Evolutionary conservation across 2,113 vertebrate species (phyloP), one percentile per base, ranked within the genome.

Genomic region (Trogon melanurus): DNA sequence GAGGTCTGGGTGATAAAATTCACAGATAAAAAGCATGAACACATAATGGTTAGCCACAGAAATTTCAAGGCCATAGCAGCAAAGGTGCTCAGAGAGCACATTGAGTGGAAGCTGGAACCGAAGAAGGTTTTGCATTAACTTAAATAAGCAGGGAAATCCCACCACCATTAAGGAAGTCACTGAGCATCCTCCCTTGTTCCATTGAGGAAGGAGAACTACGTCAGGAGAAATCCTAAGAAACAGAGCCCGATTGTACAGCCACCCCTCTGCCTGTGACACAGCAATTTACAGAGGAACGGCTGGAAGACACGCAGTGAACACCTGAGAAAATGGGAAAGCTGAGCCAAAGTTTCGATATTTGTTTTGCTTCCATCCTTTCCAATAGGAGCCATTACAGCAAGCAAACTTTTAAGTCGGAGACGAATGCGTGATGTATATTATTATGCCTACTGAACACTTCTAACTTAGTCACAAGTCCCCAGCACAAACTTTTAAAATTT

Each of bases 201-300:
- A 16, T 5, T 7, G 29, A 62, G 48, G n/a, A 83, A 23, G 15
- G 32, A 88, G 30, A 27, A 47, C 15, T 44, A 8, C 4, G 38
- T 19, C 3, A 27, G 69, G 36, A 66, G 25, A 72, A 80, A 45
- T 32, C 20, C 50, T 45, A 17, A 56, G 48, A 58, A 76, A 60
- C 0, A 79, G 18, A 53, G 32, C 26, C 56, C 0, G 0, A 10
- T 5, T 56, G 44, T 21, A 53, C 0, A 0, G 78, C 29, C 57
- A 60, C 5, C 1, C 4, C 16, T 6, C 23, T 66, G 60, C 41
- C 54, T 61, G 34, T 3, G 34, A 20, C 41, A 25, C 30, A 18
- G 58, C 13, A 6, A 54, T 51, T 34, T 26, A 21, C 36, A 66
- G 7, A 50, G 45, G 45, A n/a, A 72, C 15, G 50, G 20, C 17